A percentile compares a stretch with the other conserved stretches of the same genome.
Evolutionary conservation across 2,888 invertebrate species (phyloP).

Genomic region (Cetonia aurata): DNA sequence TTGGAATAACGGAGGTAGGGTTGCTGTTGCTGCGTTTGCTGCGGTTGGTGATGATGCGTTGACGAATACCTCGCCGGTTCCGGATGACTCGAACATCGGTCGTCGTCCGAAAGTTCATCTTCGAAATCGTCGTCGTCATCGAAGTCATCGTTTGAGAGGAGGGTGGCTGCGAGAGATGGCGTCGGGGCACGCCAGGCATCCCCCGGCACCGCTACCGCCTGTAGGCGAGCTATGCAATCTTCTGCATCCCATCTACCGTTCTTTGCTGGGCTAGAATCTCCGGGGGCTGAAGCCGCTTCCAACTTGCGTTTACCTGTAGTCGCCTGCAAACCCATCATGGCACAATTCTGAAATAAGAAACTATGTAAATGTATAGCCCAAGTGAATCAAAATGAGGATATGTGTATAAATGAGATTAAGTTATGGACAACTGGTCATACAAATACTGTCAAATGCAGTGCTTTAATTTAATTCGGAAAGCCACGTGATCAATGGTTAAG

Average conservation of each 20-base stretch:
- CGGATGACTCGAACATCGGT: slow-evolving; percentile 70
- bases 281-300: slow-evolving; percentile 67
- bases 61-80: slow-evolving; percentile 57
- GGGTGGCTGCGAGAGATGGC: slow-evolving; percentile 64
- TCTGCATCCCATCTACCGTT: slow-evolving; percentile 71
- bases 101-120: slow-evolving; percentile 72
- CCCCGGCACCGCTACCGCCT: slow-evolving; percentile 78
- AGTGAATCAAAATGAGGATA: no score
- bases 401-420: no score
- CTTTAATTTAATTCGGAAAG: neutral
- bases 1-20: slow-evolving; percentile 63
- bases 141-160: slow-evolving; percentile 64
- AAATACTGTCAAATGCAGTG: neutral
- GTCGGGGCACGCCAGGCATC: slow-evolving; percentile 70
- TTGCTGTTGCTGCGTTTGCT: slow-evolving; percentile 52
- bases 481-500: neutral
- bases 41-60: slow-evolving; percentile 53
- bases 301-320: slow-evolving; percentile 79
- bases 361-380: neutral
- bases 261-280: slow-evolving; percentile 69
- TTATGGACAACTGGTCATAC: neutral
- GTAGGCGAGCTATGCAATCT: slow-evolving; percentile 76
- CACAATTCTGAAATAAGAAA: slow-evolving; percentile 66
- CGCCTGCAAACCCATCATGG: slow-evolving; percentile 83
- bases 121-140: slow-evolving; percentile 74